Evolutionary conservation across 2,888 invertebrate genomes (phyloP), one percentile per base, ranked within the genome.

Genomic region (Chymomyza caudatula): DNA sequence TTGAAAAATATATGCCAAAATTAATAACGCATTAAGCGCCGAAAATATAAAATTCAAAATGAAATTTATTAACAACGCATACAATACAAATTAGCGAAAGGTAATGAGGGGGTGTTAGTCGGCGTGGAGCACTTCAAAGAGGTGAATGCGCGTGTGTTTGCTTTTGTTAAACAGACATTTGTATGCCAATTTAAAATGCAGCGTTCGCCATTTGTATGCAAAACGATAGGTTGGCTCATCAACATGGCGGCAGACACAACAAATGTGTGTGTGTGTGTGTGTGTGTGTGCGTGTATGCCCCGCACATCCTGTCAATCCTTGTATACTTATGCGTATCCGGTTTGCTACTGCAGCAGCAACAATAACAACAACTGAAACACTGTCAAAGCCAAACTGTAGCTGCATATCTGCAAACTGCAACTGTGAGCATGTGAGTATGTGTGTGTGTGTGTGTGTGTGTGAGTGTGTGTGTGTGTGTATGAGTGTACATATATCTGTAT

Each of bases 221-320:
- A 51, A 51, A 51, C 51, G 51, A 51, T 51, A 13, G 51, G 60
- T 53, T 61, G 54, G 29, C 61, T 55, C 61, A 55, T 61, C 61
- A 61, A 55, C 54, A 61, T 61, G 54, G 55, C 61, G 47, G 55
- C 25, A 17, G 11, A 47, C 57, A 56, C n/a, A 43, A 49, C 43
- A 29, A 20, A 15, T 53, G 37, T 19, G 8, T 23, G 49, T 59
- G 51, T 17, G 42, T 52, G 49, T 49, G 23, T 59, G 29, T 47
- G 25, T 58, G 25, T 47, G 17, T 74, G 78, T 60, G 49, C 63
- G 71, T 76, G 70, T 80, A 85, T 69, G 85, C 73, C 83, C 83
- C 78, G 75, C 71, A 83, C 85, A 77, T 83, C 85, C 85, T 83
- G 83, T 78, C 82, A 83, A 83, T 85, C 85, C 71, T 71, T 69